Conservation (phyloP, 2,888 invertebrate genomes). For the Vanessa cardui region DNA sequence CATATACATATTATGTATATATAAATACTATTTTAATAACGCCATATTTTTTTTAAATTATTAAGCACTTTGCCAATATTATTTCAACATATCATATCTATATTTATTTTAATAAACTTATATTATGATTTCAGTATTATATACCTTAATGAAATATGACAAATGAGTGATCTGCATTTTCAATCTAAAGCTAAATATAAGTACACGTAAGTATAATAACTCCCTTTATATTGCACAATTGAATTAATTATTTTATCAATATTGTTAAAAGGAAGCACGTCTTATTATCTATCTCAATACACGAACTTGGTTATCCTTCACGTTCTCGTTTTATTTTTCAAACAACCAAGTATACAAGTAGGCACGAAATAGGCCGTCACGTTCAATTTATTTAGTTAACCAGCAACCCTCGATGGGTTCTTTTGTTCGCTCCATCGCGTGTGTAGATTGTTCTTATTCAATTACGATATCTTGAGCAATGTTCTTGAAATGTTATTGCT, state of each 20-base stretch:
- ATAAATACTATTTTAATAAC: too few relatives aligned
- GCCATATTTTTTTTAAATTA: too few relatives aligned
- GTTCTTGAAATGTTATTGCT: constrained; percentile 3
- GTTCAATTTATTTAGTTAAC: constrained; percentile 42
- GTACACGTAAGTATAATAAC: too few relatives aligned
- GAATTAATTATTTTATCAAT: not conserved
- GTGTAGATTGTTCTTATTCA: constrained; percentile 30
- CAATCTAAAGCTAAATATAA: too few relatives aligned
- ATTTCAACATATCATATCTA: too few relatives aligned
- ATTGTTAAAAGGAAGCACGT: not conserved
- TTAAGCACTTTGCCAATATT: not conserved
- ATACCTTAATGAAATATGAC: too few relatives aligned
- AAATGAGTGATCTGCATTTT: too few relatives aligned
- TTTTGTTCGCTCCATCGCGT: constrained; percentile 34
- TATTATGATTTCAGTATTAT: too few relatives aligned
- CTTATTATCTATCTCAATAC: constrained; percentile 18
- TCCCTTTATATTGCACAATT: not conserved
- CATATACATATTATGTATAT: not conserved
- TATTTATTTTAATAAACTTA: too few relatives aligned
- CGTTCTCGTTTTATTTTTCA: constrained; percentile 30
- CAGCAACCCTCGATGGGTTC: constrained; percentile 31
- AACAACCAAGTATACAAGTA: constrained; percentile 33
- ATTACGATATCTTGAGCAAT: constrained; percentile 30
- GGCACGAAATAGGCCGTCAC: constrained; percentile 40
- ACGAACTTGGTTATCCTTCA: constrained; percentile 22